A percentile compares a stretch with the other conserved stretches of the same genome.
These are phyloP conservation scores for Falco biarmicus DNA, from an alignment of 2,797 vertebrate genomes.

Conservation along the genomic window DNA sequence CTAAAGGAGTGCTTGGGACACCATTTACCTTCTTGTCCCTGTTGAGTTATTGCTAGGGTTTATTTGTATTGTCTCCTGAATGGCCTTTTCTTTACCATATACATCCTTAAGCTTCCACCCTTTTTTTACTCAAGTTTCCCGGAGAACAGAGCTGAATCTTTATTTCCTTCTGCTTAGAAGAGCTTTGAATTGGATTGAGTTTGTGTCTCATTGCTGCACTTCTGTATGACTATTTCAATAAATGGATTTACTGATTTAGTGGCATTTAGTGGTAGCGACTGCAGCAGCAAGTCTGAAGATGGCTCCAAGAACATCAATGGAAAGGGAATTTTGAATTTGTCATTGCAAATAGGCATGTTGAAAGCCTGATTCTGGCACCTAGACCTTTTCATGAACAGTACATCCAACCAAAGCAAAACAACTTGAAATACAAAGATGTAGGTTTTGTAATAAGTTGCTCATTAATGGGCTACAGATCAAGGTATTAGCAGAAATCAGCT, in stretches of 20 bases:
- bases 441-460: not conserved
- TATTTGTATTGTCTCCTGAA: not conserved
- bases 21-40: not conserved
- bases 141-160: not conserved
- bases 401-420: not conserved
- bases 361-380: not conserved
- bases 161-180: slow-evolving; percentile 3
- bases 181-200: not conserved
- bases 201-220: slow-evolving; percentile 16
- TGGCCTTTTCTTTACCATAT: not conserved
- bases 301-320: not conserved
- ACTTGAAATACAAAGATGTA: not conserved
- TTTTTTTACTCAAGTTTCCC: not conserved
- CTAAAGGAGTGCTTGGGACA: not conserved
- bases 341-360: not conserved
- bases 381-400: not conserved
- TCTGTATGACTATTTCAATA: slow-evolving; percentile 23
- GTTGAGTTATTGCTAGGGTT: not conserved
- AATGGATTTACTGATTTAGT: slow-evolving; percentile 47
- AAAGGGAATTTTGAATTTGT: not conserved
- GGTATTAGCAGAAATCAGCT: not conserved
- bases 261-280: not conserved
- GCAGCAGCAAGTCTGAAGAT: not conserved
- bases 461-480: not conserved
- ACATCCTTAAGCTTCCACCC: not conserved